Conservation (phyloP, 2,113 vertebrate genomes). For the Phalacrocorax carbo region DNA sequence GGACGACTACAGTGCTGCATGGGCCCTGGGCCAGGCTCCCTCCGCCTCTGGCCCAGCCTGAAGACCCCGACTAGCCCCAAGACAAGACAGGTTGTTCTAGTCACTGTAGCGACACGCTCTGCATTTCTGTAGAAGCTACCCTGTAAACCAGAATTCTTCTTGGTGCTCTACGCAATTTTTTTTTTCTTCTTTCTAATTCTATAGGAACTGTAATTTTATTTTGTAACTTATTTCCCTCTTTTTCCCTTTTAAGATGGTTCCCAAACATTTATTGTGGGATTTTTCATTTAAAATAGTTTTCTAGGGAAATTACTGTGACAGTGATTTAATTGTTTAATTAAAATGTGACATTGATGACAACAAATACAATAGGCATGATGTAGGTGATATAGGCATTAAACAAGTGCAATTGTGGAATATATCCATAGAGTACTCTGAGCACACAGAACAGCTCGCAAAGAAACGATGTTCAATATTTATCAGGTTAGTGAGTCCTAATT, state of each 20-base stretch:
- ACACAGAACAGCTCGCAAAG: conserved; percentile 29
- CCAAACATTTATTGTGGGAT: conserved; percentile 58
- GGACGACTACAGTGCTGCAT: background rate
- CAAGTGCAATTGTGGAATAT: conserved; percentile 20
- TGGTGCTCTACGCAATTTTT: background rate
- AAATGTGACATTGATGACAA: conserved; percentile 62
- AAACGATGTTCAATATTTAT: conserved; percentile 68
- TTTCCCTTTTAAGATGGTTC: conserved; percentile 21
- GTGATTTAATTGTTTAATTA: conserved; percentile 68
- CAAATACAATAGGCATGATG: conserved; percentile 42
- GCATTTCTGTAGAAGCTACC: background rate
- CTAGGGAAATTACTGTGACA: conserved; percentile 61
- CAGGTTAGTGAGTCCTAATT: conserved; percentile 61
- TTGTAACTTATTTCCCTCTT: conserved; percentile 15
- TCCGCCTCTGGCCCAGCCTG: accelerated
- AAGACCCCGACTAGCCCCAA: background rate
- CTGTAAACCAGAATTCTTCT: background rate
- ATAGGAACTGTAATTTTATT: background rate
- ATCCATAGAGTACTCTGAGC: background rate
- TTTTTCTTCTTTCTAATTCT: background rate
- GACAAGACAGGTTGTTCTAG: background rate
- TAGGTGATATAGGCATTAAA: conserved; percentile 28
- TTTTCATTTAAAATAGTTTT: conserved; percentile 63
- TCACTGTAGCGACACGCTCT: background rate
- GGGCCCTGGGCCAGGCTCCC: background rate